Conservation (phyloP, 2,797 vertebrate genomes). For the Micrastur ruficollis region DNA sequence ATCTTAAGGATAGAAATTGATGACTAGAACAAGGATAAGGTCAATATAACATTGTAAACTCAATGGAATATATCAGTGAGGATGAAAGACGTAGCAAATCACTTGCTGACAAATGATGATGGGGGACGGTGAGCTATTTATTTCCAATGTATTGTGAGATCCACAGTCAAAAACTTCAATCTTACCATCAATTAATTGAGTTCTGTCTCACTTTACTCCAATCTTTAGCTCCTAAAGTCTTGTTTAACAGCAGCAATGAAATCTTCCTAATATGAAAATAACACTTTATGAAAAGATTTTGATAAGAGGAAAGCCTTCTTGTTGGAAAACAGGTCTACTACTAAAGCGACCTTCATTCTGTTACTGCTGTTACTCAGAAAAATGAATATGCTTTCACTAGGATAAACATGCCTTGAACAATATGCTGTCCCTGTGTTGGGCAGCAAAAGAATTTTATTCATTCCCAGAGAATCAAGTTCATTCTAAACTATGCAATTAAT, state of each 20-base stretch:
- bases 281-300: background rate
- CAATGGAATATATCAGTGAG: slow-evolving; percentile 4
- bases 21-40: slow-evolving; percentile 26
- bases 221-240: background rate
- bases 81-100: background rate
- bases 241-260: background rate
- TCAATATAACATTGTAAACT: slow-evolving; percentile 52
- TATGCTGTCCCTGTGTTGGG: background rate
- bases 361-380: background rate
- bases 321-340: background rate
- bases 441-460: background rate
- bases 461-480: background rate
- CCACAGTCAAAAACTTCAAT: background rate
- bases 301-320: background rate
- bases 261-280: background rate
- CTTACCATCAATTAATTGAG: background rate
- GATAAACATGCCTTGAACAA: background rate
- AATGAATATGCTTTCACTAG: background rate
- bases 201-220: background rate
- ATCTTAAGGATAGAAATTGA: slow-evolving; percentile 14
- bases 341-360: background rate
- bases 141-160: background rate
- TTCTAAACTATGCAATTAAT: background rate
- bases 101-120: background rate
- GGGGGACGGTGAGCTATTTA: background rate